Conservation (phyloP, 2,113 vertebrate genomes). For the Pygoscelis adeliae region DNA sequence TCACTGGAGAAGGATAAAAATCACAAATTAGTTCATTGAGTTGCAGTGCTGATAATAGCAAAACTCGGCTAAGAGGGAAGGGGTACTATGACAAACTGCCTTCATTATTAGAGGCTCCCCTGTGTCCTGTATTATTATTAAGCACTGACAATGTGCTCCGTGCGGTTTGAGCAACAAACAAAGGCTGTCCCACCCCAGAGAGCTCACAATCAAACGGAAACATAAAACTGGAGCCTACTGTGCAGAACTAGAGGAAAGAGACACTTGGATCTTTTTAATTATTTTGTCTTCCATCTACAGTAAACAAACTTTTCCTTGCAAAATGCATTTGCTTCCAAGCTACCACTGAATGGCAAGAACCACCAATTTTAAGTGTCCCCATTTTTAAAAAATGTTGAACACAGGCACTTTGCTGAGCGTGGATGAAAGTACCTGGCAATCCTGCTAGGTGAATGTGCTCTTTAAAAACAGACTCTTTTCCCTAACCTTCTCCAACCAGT, state of each 20-base stretch:
- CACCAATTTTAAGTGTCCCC: background rate
- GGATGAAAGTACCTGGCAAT: background rate
- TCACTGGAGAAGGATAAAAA: conserved; percentile 3
- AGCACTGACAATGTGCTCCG: conserved; percentile 29
- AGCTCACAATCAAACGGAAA: conserved; percentile 38
- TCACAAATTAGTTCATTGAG: conserved; percentile 23
- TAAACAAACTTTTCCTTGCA: conserved; percentile 54
- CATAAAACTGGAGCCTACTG: conserved; percentile 53
- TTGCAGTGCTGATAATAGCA: background rate
- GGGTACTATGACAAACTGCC: conserved; percentile 55
- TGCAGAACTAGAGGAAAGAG: conserved; percentile 33
- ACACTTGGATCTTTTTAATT: conserved; percentile 49
- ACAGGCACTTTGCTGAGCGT: accelerated
- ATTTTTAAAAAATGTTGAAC: background rate
- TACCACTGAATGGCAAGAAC: background rate
- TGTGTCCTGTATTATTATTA: conserved; percentile 58
- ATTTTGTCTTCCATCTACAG: conserved; percentile 43
- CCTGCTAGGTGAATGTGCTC: background rate
- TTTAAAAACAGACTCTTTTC: background rate
- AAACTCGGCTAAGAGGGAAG: conserved; percentile 30
- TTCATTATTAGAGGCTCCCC: conserved; percentile 70
- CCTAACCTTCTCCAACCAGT: background rate
- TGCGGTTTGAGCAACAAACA: conserved; percentile 39
- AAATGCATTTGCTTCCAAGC: conserved; percentile 19
- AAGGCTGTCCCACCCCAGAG: conserved; percentile 54